Evolutionary conservation across 2,888 invertebrate genomes (phyloP).

Genomic region (Cyaniris semiargus): DNA sequence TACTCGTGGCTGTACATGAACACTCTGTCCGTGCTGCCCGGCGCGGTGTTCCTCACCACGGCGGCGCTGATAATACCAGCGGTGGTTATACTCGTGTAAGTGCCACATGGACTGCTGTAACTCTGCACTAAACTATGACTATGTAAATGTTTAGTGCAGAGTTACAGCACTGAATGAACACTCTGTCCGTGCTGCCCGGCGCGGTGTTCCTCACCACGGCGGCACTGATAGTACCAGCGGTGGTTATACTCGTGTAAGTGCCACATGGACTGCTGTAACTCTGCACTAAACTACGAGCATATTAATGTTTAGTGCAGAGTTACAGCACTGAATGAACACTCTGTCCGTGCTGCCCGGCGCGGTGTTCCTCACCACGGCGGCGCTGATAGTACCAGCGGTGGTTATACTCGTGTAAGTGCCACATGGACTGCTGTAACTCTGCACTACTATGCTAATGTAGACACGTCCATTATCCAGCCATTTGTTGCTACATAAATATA

Average conservation of each 20-base stretch:
- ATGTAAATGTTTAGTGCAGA: too few species aligned
- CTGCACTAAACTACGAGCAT: too few species aligned
- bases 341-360: conserved; percentile 55
- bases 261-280: too few species aligned
- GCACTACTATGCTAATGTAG: too few species aligned
- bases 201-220: conserved; percentile 67
- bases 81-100: conserved; percentile 61
- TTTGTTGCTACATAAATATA: not conserved
- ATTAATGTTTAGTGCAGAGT: too few species aligned
- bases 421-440: too few species aligned
- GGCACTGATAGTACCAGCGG: conserved; percentile 60
- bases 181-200: conserved; percentile 51
- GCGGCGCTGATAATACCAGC: conserved; percentile 64
- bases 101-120: conserved; percentile 33
- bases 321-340: too few species aligned
- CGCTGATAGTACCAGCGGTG: conserved; percentile 61
- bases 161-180: too few species aligned
- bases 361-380: conserved; percentile 64
- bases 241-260: conserved; percentile 64
- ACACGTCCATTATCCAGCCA: not conserved
- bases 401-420: conserved; percentile 62
- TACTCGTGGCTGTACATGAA: conserved; percentile 74
- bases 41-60: conserved; percentile 66
- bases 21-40: conserved; percentile 64
- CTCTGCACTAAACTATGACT: too few species aligned